A percentile compares a stretch with the other conserved stretches of the same genome.
phyloP scores from a whole-genome alignment of 2,888 invertebrate genomes.

The Hirtodrosophila alboralis region DNA sequence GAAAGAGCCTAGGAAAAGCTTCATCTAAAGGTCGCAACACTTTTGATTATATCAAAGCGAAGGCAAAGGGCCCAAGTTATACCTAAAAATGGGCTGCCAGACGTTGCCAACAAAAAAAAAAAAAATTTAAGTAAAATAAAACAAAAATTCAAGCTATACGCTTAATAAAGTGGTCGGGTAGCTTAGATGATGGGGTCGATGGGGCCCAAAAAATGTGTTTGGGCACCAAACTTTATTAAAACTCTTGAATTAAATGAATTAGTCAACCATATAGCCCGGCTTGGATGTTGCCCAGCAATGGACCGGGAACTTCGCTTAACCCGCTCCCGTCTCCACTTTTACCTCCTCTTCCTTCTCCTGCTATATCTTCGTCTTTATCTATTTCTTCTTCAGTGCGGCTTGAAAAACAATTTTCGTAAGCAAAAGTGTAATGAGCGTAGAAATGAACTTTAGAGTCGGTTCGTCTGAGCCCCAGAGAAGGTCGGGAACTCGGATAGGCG shows the following conservation, averaged over 20 bases:
- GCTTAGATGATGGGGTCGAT: constrained; percentile 18
- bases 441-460: constrained; percentile 74
- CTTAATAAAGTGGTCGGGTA: constrained; percentile 71
- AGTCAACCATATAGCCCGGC: constrained; percentile 78
- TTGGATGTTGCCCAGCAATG: constrained; percentile 45
- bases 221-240: constrained; percentile 77
- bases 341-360: constrained; percentile 23
- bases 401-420: constrained; percentile 79
- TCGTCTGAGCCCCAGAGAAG: constrained; percentile 22
- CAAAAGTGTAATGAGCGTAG: constrained; percentile 79
- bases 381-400: constrained; percentile 75
- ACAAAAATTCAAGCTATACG: constrained; percentile 63
- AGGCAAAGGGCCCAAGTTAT: constrained; percentile 41
- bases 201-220: constrained; percentile 62
- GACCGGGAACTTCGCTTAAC: constrained; percentile 48
- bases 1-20: constrained; percentile 39
- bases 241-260: constrained; percentile 79
- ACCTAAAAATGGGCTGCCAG: constrained; percentile 50
- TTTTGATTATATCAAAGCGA: constrained; percentile 74
- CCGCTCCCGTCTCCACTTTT: constrained; percentile 9
- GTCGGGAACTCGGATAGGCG: constrained; percentile 8
- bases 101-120: constrained; percentile 46
- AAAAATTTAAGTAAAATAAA: constrained; percentile 32
- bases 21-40: constrained; percentile 64
- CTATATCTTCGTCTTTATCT: constrained; percentile 60